A percentile compares a stretch with the other conserved stretches of the same genome.
Evolutionary conservation across 2,113 vertebrate genomes (phyloP).

Genomic region (Uria lomvia): DNA sequence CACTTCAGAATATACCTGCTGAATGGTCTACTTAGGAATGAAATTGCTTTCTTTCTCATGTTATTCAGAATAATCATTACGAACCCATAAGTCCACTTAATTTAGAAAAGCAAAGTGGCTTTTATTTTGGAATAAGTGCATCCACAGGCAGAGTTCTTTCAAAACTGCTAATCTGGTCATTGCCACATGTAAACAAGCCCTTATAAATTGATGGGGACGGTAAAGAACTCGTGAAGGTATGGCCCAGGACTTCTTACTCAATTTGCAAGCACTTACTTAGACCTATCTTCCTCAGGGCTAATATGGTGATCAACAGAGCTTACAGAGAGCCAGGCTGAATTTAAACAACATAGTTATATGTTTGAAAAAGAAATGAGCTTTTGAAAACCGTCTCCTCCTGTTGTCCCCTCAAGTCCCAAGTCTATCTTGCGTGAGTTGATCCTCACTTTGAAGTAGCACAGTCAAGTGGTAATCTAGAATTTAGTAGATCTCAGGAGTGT

Average conservation of each 20-base stretch:
- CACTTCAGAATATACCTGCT: not conserved
- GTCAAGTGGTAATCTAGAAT: not conserved
- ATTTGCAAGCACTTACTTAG: conserved; percentile 5
- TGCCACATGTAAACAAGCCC: conserved; percentile 9
- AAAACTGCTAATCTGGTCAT: conserved; percentile 18
- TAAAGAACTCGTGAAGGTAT: not conserved
- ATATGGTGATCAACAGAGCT: not conserved
- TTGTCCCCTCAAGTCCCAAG: not conserved
- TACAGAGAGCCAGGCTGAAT: not conserved
- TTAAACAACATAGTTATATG: not conserved
- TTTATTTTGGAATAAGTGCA: conserved; percentile 39
- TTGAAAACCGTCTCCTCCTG: not conserved
- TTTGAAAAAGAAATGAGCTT: conserved; percentile 27
- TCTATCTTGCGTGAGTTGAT: not conserved
- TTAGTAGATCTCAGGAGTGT: not conserved
- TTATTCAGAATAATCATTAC: not conserved
- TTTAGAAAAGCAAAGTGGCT: not conserved
- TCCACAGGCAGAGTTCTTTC: conserved; percentile 27
- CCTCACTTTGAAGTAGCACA: not conserved
- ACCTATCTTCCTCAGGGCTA: not conserved
- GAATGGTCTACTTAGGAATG: not conserved
- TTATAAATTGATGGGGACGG: not conserved
- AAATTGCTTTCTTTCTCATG: not conserved
- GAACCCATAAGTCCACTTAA: not conserved
- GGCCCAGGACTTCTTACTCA: conserved; percentile 14